A percentile compares a stretch with the other conserved stretches of the same genome.
These are phyloP conservation scores for Eidolon helvum DNA, from an alignment of 2,113 vertebrate genomes.

Conservation along the genomic window DNA sequence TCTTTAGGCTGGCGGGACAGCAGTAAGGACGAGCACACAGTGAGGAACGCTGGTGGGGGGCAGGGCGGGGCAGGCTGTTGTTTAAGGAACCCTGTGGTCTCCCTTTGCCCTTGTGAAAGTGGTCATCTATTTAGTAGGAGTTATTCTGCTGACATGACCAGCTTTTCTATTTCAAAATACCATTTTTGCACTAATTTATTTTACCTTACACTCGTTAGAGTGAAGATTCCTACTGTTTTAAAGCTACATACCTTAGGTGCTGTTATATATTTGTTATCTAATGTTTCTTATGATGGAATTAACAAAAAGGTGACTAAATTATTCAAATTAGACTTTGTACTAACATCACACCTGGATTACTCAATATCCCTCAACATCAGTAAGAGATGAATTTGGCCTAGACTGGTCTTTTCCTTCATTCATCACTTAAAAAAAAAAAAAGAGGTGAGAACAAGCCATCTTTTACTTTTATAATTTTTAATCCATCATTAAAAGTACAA, in stretches of 20 bases:
- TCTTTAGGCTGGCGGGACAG: not conserved
- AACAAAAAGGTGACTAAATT: not conserved
- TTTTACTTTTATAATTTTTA: constrained; percentile 75
- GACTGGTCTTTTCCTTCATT: constrained; percentile 52
- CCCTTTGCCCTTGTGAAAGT: not conserved
- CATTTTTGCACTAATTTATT: not conserved
- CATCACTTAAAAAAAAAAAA: not conserved
- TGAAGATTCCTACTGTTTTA: not conserved
- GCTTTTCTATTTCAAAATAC: not conserved
- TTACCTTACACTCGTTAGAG: not conserved
- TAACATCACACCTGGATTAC: not conserved
- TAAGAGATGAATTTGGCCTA: constrained; percentile 48
- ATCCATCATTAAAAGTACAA: constrained; percentile 73
- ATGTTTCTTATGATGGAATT: constrained; percentile 32
- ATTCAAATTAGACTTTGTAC: constrained; percentile 22
- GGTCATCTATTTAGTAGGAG: not conserved
- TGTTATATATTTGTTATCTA: not conserved
- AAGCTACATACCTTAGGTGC: not conserved
- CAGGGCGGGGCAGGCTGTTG: too few relatives aligned
- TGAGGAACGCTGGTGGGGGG: not conserved
- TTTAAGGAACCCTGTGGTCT: not conserved
- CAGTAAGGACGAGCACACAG: too few relatives aligned
- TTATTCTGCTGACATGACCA: not conserved
- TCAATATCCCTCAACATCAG: constrained; percentile 10
- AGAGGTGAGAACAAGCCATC: not conserved